These are phyloP conservation scores for Gephyroberyx darwinii DNA, from an alignment of 2,797 vertebrate genomes.

Conservation along the genomic window DNA sequence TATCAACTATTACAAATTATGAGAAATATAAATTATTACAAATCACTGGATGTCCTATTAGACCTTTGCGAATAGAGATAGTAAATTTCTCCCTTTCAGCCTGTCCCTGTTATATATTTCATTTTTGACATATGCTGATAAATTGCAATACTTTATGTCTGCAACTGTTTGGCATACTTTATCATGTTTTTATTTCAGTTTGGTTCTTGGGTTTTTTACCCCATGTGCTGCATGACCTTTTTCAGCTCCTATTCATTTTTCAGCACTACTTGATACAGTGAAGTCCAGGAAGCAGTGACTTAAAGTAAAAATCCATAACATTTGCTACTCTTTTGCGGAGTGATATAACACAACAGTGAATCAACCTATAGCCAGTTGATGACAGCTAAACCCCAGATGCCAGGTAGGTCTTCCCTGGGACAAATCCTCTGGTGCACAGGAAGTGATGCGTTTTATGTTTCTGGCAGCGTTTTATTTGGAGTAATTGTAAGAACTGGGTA, in stretches of 20 bases:
- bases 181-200: conserved; percentile 26
- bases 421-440: no score
- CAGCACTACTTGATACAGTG: conserved; percentile 1
- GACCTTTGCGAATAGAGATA: no score
- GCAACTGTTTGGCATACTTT: conserved; percentile 18
- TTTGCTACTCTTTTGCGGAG: neutral
- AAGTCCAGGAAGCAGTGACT: conserved; percentile 4
- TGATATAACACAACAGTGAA: conserved; percentile 3
- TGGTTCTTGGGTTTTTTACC: conserved; percentile 13
- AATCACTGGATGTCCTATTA: conserved; percentile 43
- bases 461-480: no score
- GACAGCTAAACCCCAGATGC: neutral
- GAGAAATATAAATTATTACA: conserved; percentile 52
- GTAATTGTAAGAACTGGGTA: no score
- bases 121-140: neutral
- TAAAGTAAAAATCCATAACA: conserved; percentile 16
- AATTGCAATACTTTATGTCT: no score
- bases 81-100: conserved; percentile 15
- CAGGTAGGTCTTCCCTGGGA: no score
- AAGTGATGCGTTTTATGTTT: no score
- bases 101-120: conserved; percentile 37
- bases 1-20: conserved; percentile 62
- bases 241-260: neutral
- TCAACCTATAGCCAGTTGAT: no score
- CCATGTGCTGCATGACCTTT: neutral